phyloP scores from a whole-genome alignment of 2,888 invertebrate species.

The Scaptomyza cyrtandrae region DNA sequence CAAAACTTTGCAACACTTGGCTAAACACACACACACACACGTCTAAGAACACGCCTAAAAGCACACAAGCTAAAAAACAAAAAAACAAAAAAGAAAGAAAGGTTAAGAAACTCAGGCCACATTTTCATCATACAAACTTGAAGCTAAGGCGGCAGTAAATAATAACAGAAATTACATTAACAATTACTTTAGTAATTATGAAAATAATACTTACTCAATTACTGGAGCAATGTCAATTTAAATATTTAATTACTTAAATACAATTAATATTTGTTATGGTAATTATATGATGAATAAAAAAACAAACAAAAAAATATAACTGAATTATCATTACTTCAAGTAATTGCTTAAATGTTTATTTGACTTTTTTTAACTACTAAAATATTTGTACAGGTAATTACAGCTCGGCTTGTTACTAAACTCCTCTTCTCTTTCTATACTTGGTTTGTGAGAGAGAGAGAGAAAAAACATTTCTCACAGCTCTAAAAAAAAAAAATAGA shows the following conservation, averaged over 20 bases:
- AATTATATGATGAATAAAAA: slow-evolving; percentile 21
- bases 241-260: slow-evolving; percentile 17
- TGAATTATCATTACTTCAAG: slow-evolving; percentile 15
- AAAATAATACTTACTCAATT: slow-evolving; percentile 21
- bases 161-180: slow-evolving; percentile 23
- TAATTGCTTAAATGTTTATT: slow-evolving; percentile 27
- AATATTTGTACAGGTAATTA: slow-evolving; percentile 31
- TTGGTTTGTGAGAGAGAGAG: slow-evolving; percentile 7
- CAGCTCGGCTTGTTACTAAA: slow-evolving; percentile 9
- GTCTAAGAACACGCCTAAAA: slow-evolving; percentile 27
- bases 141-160: slow-evolving; percentile 22
- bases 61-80: slow-evolving; percentile 21
- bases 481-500: slow-evolving; percentile 38
- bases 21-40: slow-evolving; percentile 5
- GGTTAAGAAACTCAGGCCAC: slow-evolving; percentile 43
- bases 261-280: slow-evolving; percentile 21
- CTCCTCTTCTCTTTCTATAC: neutral
- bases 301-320: slow-evolving; percentile 2
- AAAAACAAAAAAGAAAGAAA: slow-evolving; percentile 7
- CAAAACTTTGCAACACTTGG: slow-evolving; percentile 26
- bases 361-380: slow-evolving; percentile 6
- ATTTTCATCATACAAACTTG: slow-evolving; percentile 23
- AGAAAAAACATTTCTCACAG: slow-evolving; percentile 24
- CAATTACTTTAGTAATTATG: slow-evolving; percentile 31
- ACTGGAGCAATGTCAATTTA: slow-evolving; percentile 27